A percentile compares a stretch with the other conserved stretches of the same genome.
Evolutionary conservation across 2,888 invertebrate species (phyloP).

Genomic region (Aporophyla nigra): DNA sequence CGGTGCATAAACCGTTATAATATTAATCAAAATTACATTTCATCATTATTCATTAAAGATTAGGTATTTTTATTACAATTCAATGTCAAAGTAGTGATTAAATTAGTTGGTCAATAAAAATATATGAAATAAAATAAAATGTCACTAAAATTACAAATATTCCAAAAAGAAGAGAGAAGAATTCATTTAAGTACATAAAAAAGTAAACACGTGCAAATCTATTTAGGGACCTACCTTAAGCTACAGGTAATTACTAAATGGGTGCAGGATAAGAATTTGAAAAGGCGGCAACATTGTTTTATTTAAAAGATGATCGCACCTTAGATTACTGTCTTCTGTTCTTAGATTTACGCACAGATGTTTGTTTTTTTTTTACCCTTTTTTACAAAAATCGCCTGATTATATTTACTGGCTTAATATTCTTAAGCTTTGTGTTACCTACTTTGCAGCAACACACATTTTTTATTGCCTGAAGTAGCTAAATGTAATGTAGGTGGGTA

Average conservation of each 20-base stretch:
- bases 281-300: constrained; percentile 13
- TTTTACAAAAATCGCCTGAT: background rate
- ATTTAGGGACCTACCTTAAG: constrained; percentile 1
- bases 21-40: too few relatives aligned
- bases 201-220: constrained; percentile 36
- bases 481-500: background rate
- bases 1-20: too few relatives aligned
- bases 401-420: background rate
- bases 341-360: constrained; percentile 16
- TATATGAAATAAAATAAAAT: too few relatives aligned
- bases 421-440: background rate
- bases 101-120: too few relatives aligned
- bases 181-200: constrained; percentile 4
- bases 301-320: background rate
- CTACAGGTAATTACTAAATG: constrained; percentile 31
- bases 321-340: background rate
- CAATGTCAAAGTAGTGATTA: too few relatives aligned
- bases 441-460: background rate
- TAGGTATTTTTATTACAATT: too few relatives aligned
- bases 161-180: too few relatives aligned
- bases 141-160: too few relatives aligned
- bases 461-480: background rate
- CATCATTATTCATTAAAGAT: too few relatives aligned
- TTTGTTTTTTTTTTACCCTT: constrained; percentile 15
- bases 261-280: constrained; percentile 23